Percentiles rank a stretch among this genome's conserved stretches.
Evolutionary conservation across 2,797 vertebrate genomes (phyloP).

Genomic region (Pempheris klunzingeri): DNA sequence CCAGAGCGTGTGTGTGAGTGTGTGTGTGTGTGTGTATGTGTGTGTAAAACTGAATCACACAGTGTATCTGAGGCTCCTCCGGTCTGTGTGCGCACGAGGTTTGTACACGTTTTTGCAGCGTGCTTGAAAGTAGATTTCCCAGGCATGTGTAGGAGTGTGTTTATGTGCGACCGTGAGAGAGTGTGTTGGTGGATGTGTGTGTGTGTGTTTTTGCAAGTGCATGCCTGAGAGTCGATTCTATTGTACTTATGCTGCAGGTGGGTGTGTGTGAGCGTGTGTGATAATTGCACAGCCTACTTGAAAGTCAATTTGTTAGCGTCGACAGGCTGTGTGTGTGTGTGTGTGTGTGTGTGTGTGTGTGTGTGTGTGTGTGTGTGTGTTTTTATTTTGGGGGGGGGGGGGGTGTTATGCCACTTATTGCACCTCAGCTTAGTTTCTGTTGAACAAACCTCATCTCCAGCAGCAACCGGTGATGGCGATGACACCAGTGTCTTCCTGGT

Average conservation of each 20-base stretch:
- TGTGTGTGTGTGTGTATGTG: not conserved
- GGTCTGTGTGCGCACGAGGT: slow-evolving; percentile 14
- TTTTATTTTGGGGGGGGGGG: no score
- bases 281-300: slow-evolving; percentile 33
- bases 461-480: slow-evolving; percentile 29
- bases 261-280: not conserved
- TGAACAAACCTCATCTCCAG: slow-evolving; percentile 47
- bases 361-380: not conserved
- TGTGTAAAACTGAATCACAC: not conserved
- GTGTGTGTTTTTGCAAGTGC: slow-evolving; percentile 10
- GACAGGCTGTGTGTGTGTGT: not conserved
- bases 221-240: slow-evolving; percentile 19
- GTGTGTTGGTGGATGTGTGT: not conserved
- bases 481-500: slow-evolving; percentile 57
- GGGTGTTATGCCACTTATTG: no score
- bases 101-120: slow-evolving; percentile 32
- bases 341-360: slow-evolving; percentile 3
- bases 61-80: slow-evolving; percentile 13
- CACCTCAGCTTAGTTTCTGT: slow-evolving; percentile 33
- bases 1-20: slow-evolving; percentile 1
- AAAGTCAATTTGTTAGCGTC: slow-evolving; percentile 44
- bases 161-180: not conserved
- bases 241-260: slow-evolving; percentile 7
- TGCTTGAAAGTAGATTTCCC: slow-evolving; percentile 35
- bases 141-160: slow-evolving; percentile 34